These are phyloP conservation scores for Mactromeris polynyma DNA, from an alignment of 2,888 invertebrate species.

Conservation along the genomic window DNA sequence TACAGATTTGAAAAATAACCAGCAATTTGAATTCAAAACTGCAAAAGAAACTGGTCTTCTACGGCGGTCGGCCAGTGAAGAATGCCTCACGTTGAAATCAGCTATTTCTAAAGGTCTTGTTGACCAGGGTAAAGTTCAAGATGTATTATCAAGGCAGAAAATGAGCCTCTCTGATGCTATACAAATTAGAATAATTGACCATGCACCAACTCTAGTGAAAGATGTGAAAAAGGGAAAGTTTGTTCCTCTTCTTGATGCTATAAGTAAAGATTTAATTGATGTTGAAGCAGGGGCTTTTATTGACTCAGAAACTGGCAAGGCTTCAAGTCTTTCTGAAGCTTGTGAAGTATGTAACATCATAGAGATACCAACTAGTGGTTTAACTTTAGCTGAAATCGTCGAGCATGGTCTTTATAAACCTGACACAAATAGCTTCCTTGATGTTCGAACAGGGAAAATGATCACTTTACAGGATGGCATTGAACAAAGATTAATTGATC, in stretches of 20 bases:
- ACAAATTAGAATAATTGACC: slow-evolving; percentile 79
- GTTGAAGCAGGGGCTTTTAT: slow-evolving; percentile 67
- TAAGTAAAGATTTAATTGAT: slow-evolving; percentile 75
- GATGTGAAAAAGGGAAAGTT: slow-evolving; percentile 93
- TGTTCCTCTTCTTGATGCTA: slow-evolving; percentile 90
- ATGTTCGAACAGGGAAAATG: slow-evolving; percentile 92
- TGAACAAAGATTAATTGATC: slow-evolving; percentile 90
- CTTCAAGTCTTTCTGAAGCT: slow-evolving; percentile 76
- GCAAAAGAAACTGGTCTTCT: slow-evolving; percentile 71
- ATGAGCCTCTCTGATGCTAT: slow-evolving; percentile 80
- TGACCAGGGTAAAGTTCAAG: slow-evolving; percentile 88
- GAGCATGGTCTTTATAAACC: slow-evolving; percentile 77
- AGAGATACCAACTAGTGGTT: slow-evolving; percentile 78
- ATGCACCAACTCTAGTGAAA: slow-evolving; percentile 88
- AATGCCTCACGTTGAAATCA: slow-evolving; percentile 93
- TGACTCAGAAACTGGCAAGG: slow-evolving; percentile 70
- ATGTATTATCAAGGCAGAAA: slow-evolving; percentile 78
- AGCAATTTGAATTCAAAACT: slow-evolving; percentile 66
- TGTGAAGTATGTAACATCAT: slow-evolving; percentile 79
- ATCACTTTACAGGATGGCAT: slow-evolving; percentile 94
- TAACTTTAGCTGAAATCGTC: slow-evolving; percentile 81
- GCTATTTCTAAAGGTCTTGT: slow-evolving; percentile 93
- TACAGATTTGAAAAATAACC: slow-evolving; percentile 60
- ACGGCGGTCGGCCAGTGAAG: slow-evolving; percentile 87
- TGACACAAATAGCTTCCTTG: slow-evolving; percentile 70